Conservation (phyloP, 2,888 invertebrate species). For the Thecocarcelia acutangulata region DNA sequence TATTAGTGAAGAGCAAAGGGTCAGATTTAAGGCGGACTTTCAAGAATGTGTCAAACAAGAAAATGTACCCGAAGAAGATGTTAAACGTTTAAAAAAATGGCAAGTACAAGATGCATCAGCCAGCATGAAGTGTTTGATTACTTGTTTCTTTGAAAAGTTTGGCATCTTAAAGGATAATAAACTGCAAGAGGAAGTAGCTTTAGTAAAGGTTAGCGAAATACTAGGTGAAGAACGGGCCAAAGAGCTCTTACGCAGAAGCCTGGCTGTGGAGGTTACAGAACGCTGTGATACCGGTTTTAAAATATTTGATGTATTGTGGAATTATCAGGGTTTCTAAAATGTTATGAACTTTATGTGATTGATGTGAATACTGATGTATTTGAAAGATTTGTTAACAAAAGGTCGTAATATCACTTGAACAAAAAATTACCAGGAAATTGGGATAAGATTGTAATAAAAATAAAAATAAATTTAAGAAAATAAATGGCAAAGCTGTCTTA, state of each 20-base stretch:
- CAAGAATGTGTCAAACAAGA: conserved; percentile 73
- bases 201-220: conserved; percentile 71
- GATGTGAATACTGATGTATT: too few relatives aligned
- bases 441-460: too few relatives aligned
- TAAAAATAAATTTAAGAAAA: too few relatives aligned
- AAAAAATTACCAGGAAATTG: too few relatives aligned
- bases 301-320: conserved; percentile 72
- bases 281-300: conserved; percentile 76
- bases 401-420: too few relatives aligned
- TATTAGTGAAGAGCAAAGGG: conserved; percentile 74
- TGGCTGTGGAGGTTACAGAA: conserved; percentile 70
- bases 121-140: conserved; percentile 77
- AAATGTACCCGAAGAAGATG: conserved; percentile 72
- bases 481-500: too few relatives aligned
- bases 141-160: conserved; percentile 78
- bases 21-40: conserved; percentile 70
- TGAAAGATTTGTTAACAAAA: too few relatives aligned
- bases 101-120: conserved; percentile 72
- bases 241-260: conserved; percentile 42
- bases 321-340: conserved; percentile 52
- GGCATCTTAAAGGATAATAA: conserved; percentile 75
- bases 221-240: conserved; percentile 75
- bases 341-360: too few relatives aligned
- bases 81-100: conserved; percentile 71
- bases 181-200: conserved; percentile 71